These are phyloP conservation scores for Bilobella aurantiaca DNA, from an alignment of 1,140 invertebrate species.

Conservation along the genomic window DNA sequence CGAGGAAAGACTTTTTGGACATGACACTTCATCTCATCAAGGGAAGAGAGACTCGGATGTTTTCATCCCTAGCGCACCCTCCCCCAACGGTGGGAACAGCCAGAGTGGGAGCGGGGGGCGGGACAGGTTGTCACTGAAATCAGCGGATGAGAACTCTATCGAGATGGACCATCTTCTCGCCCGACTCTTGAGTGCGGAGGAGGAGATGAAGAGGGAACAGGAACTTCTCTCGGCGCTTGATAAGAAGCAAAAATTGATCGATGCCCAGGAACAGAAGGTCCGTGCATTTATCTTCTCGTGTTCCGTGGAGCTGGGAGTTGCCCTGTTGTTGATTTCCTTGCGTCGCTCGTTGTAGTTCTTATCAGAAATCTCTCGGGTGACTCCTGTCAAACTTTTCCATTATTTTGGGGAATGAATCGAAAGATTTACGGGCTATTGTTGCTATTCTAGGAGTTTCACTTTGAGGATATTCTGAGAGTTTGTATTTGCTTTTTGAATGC, in stretches of 20 bases:
- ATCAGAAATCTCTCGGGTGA: no score
- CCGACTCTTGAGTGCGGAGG: conserved; percentile 76
- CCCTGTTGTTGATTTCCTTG: no score
- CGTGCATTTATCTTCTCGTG: no score
- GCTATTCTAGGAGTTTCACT: no score
- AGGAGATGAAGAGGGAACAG: conserved; percentile 74
- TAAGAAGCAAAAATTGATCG: conserved; percentile 82
- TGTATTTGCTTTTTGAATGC: no score
- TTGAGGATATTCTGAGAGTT: no score
- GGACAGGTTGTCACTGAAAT: neutral
- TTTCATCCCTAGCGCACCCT: neutral
- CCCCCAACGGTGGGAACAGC: neutral
- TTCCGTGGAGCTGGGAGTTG: no score
- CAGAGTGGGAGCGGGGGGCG: no score
- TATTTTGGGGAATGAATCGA: no score
- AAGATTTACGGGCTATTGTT: no score
- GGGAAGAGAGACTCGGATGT: conserved; percentile 30
- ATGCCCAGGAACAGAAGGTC: conserved; percentile 78
- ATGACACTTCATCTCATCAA: conserved; percentile 7
- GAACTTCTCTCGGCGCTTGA: conserved; percentile 73
- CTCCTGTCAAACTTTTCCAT: no score
- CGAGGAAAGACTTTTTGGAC: conserved; percentile 39
- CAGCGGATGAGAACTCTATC: conserved; percentile 17
- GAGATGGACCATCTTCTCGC: conserved; percentile 30
- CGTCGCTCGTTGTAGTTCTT: no score